Percentiles rank a stretch among this genome's conserved stretches.
phyloP scores from a whole-genome alignment of 2,888 invertebrate genomes.

The Miltochrista miniata region DNA sequence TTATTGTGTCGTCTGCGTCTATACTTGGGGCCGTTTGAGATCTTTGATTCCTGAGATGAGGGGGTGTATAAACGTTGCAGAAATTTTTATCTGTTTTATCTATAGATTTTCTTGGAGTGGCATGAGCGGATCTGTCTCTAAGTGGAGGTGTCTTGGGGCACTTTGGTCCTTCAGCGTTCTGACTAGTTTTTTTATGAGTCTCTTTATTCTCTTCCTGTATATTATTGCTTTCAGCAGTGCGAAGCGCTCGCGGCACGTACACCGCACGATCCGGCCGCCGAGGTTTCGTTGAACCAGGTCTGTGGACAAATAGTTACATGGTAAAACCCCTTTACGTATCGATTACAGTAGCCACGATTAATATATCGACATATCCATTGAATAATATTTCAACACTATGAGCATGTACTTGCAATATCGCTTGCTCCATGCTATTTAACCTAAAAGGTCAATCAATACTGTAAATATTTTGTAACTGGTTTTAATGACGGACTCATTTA shows the following conservation, averaged over 20 bases:
- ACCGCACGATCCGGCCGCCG: constrained; percentile 91
- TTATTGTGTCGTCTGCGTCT: constrained; percentile 52
- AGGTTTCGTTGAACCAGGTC: constrained; percentile 69
- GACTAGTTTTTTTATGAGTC: constrained; percentile 46
- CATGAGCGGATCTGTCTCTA: constrained; percentile 65
- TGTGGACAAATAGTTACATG: constrained; percentile 42
- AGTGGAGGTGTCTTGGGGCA: constrained; percentile 68
- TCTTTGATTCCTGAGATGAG: constrained; percentile 72
- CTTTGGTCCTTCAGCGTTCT: constrained; percentile 52
- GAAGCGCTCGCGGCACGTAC: constrained; percentile 89
- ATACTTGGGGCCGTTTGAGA: constrained; percentile 64
- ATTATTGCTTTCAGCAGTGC: constrained; percentile 58
- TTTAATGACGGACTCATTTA: not conserved
- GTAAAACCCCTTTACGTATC: constrained; percentile 4
- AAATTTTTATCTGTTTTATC: constrained; percentile 63
- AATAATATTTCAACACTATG: constrained; percentile 10
- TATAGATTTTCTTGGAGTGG: constrained; percentile 67
- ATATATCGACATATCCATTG: constrained; percentile 7
- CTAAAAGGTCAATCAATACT: not conserved
- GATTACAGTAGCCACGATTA: not conserved
- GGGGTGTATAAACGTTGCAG: constrained; percentile 81
- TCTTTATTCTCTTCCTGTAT: constrained; percentile 47
- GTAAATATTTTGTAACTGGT: not conserved
- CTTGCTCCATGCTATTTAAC: not conserved
- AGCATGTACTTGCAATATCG: not conserved